Conservation (phyloP, 2,113 vertebrate species). For the Craseonycteris thonglongyai region DNA sequence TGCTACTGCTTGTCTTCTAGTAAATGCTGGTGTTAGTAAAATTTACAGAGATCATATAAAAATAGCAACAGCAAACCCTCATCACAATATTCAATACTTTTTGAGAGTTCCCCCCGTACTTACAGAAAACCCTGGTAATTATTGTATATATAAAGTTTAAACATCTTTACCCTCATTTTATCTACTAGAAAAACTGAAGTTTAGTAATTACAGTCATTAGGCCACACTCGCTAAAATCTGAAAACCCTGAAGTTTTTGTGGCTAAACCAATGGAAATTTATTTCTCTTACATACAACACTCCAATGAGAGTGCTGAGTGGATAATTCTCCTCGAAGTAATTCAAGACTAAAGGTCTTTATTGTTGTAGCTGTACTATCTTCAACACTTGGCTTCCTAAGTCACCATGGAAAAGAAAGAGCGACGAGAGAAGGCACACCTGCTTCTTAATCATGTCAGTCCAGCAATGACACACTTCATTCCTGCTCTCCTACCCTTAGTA, state of each 20-base stretch:
- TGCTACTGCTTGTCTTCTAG: background rate
- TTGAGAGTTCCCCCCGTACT: background rate
- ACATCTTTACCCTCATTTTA: background rate
- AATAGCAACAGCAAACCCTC: background rate
- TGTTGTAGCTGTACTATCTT: background rate
- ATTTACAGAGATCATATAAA: background rate
- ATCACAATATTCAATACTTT: background rate
- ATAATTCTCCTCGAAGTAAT: background rate
- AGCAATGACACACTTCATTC: background rate
- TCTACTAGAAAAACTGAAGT: background rate
- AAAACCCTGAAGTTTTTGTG: background rate
- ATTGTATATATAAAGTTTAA: background rate
- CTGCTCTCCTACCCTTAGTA: background rate
- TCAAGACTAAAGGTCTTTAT: background rate
- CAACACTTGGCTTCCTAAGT: background rate
- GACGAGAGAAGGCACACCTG: rapidly evolving
- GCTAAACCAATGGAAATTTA: background rate
- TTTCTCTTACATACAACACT: background rate
- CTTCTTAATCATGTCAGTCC: background rate
- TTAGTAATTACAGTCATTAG: background rate
- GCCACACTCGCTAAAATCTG: background rate
- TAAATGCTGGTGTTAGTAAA: background rate
- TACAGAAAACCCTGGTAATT: background rate
- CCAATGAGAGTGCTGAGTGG: background rate
- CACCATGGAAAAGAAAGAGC: background rate